Evolutionary conservation across 2,797 vertebrate genomes (phyloP).

Genomic region (Phataginus tricuspis): DNA sequence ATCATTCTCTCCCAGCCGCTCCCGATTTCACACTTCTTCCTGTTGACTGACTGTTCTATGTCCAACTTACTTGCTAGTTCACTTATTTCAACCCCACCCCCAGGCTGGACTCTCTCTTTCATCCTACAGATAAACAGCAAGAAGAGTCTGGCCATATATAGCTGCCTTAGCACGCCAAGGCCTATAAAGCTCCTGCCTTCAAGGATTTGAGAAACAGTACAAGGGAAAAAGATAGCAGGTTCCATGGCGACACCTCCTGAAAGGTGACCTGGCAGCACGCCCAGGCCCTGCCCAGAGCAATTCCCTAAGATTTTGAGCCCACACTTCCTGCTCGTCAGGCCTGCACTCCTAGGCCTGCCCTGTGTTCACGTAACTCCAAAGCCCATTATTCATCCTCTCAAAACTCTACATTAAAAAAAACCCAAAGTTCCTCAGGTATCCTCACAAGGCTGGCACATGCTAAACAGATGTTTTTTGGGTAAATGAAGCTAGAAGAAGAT

Average conservation of each 20-base stretch:
- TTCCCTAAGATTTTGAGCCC: not conserved
- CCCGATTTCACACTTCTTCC: constrained; percentile 50
- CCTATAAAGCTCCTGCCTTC: not conserved
- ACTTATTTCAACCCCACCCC: not conserved
- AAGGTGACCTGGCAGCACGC: not conserved
- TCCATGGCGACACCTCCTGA: not conserved
- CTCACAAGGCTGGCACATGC: not conserved
- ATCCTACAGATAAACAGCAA: not conserved
- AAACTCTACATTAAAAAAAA: not conserved
- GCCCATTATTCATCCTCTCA: not conserved
- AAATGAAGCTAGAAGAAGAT: not conserved
- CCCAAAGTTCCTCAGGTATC: not conserved
- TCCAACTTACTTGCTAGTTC: not conserved
- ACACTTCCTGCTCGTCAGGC: not conserved
- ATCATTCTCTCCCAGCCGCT: constrained; percentile 57
- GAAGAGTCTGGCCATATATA: not conserved
- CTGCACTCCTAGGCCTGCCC: not conserved
- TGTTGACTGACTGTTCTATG: constrained; percentile 54
- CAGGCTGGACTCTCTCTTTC: not conserved
- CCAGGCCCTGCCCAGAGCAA: not conserved
- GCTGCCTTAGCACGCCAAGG: not conserved
- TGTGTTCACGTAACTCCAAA: not conserved
- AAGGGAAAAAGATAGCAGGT: not conserved
- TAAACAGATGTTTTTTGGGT: not conserved
- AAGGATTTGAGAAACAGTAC: not conserved